Percentiles rank a stretch among this genome's conserved stretches.
phyloP scores from a whole-genome alignment of 2,113 vertebrate genomes.

The Perca schrenkii region DNA sequence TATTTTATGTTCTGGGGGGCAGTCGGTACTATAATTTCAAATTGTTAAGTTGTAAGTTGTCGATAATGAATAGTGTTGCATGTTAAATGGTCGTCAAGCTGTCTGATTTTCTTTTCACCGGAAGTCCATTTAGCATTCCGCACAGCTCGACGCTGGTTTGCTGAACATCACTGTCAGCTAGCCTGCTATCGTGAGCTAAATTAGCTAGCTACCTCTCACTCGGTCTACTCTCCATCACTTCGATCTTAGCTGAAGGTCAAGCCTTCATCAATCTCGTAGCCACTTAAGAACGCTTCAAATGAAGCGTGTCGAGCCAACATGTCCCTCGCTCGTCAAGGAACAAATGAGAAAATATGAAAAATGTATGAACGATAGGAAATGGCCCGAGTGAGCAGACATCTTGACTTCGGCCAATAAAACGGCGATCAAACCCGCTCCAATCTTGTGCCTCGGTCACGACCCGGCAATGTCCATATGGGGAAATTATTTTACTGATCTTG shows the following conservation, averaged over 20 bases:
- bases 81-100: background rate
- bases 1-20: accelerated
- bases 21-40: accelerated
- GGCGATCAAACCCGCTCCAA: constrained; percentile 53
- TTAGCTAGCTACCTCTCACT: constrained; percentile 66
- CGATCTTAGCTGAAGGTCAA: constrained; percentile 70
- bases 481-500: background rate
- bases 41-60: accelerated
- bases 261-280: background rate
- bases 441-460: constrained; percentile 32
- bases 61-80: background rate
- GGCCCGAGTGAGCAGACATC: constrained; percentile 80
- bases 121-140: constrained; percentile 44
- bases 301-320: accelerated
- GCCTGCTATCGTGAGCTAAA: constrained; percentile 60
- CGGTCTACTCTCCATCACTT: constrained; percentile 67
- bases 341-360: constrained; percentile 34
- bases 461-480: background rate
- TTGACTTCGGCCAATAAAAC: constrained; percentile 73
- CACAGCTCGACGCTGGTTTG: background rate
- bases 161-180: constrained; percentile 46
- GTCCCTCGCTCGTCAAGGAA: background rate
- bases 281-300: background rate
- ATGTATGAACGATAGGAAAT: constrained; percentile 60
- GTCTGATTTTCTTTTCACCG: constrained; percentile 35